Evolutionary conservation across 1,140 invertebrate genomes (phyloP).

Genomic region (Tetraneura akinire): DNA sequence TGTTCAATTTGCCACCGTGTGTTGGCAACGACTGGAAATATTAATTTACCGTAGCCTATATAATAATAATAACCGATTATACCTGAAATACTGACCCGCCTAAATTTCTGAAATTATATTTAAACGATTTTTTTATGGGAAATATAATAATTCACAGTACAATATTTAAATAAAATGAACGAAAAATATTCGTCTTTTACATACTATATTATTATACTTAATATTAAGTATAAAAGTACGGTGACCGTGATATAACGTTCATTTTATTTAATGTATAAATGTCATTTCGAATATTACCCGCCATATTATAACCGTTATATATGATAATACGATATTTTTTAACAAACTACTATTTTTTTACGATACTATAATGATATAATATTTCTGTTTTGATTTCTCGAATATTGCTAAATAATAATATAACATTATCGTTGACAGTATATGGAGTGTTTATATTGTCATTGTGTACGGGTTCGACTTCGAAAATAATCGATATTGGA

Average conservation of each 20-base stretch:
- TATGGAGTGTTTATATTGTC: too few species aligned
- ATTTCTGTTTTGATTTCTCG: not conserved
- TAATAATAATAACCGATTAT: too few species aligned
- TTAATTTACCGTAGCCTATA: not conserved
- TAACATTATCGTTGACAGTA: too few species aligned
- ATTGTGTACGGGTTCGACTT: too few species aligned
- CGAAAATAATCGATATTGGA: too few species aligned
- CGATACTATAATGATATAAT: not conserved
- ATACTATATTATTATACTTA: too few species aligned
- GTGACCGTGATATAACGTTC: too few species aligned
- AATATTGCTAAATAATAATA: not conserved
- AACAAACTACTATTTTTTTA: slow-evolving; percentile 2
- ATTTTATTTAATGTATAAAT: too few species aligned
- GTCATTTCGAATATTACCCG: too few species aligned
- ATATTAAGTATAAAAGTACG: too few species aligned
- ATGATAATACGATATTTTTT: not conserved
- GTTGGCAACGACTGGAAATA: not conserved
- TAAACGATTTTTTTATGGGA: slow-evolving; percentile 14
- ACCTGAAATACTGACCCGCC: too few species aligned
- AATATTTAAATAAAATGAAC: slow-evolving; percentile 29
- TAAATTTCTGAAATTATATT: not conserved
- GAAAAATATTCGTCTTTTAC: not conserved
- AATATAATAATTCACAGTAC: slow-evolving; percentile 23
- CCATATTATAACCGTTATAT: too few species aligned
- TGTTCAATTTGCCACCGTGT: slow-evolving; percentile 1